phyloP scores from a whole-genome alignment of 2,888 invertebrate genomes.

The Xestia xanthographa region DNA sequence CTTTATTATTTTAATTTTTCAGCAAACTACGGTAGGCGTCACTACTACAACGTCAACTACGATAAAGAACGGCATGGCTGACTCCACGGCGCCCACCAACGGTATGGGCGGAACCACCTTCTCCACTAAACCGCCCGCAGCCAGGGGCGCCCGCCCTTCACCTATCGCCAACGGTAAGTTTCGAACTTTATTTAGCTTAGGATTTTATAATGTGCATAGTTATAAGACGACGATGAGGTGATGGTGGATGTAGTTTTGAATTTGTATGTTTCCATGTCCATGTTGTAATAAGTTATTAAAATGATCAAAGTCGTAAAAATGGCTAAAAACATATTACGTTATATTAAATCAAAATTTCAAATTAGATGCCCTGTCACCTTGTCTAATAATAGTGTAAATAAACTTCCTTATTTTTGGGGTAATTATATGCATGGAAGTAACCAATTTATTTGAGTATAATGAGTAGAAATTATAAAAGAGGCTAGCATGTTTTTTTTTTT shows the following conservation, averaged over 20 bases:
- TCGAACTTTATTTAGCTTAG: background rate
- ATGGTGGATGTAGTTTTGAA: constrained; percentile 3
- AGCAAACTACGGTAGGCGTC: constrained; percentile 75
- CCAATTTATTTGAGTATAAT: background rate
- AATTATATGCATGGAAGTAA: constrained; percentile 38
- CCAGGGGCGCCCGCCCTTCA: constrained; percentile 75
- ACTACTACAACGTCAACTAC: constrained; percentile 69
- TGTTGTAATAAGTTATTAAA: background rate
- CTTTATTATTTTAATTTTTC: background rate
- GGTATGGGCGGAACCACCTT: constrained; percentile 68
- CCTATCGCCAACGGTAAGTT: constrained; percentile 81
- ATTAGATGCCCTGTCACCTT: constrained; percentile 1
- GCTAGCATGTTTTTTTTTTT: background rate
- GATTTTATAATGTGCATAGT: background rate
- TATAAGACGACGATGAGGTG: background rate
- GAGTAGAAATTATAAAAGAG: background rate
- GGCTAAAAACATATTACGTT: background rate
- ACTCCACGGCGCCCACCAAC: constrained; percentile 75
- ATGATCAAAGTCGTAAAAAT: background rate
- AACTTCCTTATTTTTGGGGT: background rate
- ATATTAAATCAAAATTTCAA: background rate
- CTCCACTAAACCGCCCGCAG: constrained; percentile 81
- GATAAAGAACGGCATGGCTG: constrained; percentile 81
- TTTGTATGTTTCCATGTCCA: background rate
- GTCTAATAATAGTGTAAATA: background rate